Percentiles rank a stretch among this genome's conserved stretches.
Evolutionary conservation across 1,140 invertebrate genomes (phyloP).

Genomic region (Caligus rogercresseyi): DNA sequence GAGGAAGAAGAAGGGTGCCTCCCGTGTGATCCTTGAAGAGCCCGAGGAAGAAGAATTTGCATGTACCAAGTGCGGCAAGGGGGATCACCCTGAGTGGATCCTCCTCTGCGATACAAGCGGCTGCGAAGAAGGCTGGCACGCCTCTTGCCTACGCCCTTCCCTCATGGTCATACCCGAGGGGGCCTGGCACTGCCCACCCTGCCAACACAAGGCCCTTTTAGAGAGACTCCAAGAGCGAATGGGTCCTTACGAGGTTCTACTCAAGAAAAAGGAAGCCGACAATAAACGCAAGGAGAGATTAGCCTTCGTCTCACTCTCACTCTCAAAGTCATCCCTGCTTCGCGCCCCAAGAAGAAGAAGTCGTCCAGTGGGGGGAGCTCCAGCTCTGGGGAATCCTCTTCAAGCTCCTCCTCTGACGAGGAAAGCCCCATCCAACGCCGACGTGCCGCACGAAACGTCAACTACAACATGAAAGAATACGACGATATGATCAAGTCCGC

Average conservation of each 20-base stretch:
- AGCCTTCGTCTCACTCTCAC: conserved; percentile 53
- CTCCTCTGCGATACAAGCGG: conserved; percentile 64
- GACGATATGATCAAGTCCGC: conserved; percentile 24
- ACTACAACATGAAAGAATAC: conserved; percentile 22
- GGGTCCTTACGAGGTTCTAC: conserved; percentile 31
- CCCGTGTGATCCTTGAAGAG: not conserved
- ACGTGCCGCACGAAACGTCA: conserved; percentile 17
- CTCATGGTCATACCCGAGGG: conserved; percentile 84
- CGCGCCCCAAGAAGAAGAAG: conserved; percentile 3
- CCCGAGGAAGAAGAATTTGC: conserved; percentile 32
- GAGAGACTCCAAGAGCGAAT: conserved; percentile 43
- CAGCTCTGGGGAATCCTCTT: not conserved
- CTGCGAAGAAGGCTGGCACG: conserved; percentile 88
- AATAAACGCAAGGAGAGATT: conserved; percentile 48
- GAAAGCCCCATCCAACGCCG: conserved; percentile 9
- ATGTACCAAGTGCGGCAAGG: conserved; percentile 64
- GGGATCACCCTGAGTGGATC: conserved; percentile 86
- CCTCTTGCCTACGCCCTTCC: conserved; percentile 71
- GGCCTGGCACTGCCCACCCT: conserved; percentile 91
- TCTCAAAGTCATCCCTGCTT: conserved; percentile 44
- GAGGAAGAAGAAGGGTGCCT: conserved; percentile 33
- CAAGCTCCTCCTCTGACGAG: not conserved
- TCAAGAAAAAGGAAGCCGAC: conserved; percentile 42
- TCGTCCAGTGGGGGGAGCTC: not conserved
- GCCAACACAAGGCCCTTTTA: conserved; percentile 59